These are phyloP conservation scores for Ophion slaviceki DNA, from an alignment of 2,888 invertebrate species.

Conservation along the genomic window DNA sequence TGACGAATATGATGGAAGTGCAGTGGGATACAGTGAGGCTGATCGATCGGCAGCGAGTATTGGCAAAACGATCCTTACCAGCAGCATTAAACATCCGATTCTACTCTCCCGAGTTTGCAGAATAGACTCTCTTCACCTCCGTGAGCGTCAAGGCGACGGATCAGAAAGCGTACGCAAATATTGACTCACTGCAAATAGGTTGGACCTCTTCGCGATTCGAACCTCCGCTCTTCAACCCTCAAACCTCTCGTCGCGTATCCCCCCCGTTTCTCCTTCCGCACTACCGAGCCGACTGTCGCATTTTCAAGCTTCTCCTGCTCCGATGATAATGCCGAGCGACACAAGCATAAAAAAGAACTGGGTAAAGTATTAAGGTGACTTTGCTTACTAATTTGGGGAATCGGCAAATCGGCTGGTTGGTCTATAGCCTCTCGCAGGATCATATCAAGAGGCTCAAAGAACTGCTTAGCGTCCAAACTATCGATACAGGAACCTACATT, in stretches of 20 bases:
- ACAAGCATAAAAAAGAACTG: background rate
- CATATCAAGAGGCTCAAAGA: background rate
- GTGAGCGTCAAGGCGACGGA: conserved; percentile 67
- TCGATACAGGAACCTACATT: background rate
- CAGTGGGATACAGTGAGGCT: conserved; percentile 5
- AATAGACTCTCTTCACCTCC: conserved; percentile 45
- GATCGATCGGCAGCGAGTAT: conserved; percentile 58
- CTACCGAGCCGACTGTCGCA: conserved; percentile 6
- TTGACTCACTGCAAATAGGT: conserved; percentile 71
- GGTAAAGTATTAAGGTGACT: conserved; percentile 24
- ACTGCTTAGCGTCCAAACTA: background rate
- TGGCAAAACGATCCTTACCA: conserved; percentile 42
- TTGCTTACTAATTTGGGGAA: conserved; percentile 33
- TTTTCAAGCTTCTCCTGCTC: conserved; percentile 15
- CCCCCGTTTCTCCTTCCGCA: background rate
- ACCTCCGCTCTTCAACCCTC: conserved; percentile 38
- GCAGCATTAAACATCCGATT: conserved; percentile 48
- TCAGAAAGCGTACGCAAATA: conserved; percentile 73
- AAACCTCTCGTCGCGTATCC: conserved; percentile 33
- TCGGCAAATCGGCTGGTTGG: background rate
- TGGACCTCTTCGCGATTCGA: conserved; percentile 67
- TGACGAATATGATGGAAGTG: background rate
- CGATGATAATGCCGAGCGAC: conserved; percentile 16
- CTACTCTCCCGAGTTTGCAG: conserved; percentile 45
- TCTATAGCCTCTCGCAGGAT: background rate